Evolutionary conservation across 2,797 vertebrate species (phyloP).

Genomic region (Megalops cyprinoides): DNA sequence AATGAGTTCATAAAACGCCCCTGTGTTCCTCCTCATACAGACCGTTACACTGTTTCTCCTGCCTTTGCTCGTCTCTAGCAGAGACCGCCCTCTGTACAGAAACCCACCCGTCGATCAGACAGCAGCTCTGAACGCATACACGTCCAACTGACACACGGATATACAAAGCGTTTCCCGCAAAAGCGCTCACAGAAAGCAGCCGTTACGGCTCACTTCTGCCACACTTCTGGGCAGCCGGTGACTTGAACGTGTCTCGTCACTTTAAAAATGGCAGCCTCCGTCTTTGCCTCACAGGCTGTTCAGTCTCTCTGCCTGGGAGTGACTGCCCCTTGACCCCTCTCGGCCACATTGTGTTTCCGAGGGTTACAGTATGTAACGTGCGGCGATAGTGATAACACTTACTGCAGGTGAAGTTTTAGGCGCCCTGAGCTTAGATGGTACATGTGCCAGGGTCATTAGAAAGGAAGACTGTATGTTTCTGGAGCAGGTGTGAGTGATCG

Average conservation of each 20-base stretch:
- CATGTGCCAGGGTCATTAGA: not conserved
- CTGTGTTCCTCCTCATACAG: not conserved
- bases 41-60: constrained; percentile 19
- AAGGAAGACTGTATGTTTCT: not conserved
- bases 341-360: not conserved
- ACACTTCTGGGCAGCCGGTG: not conserved
- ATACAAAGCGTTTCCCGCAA: no score
- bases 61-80: not conserved
- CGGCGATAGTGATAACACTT: not conserved
- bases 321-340: not conserved
- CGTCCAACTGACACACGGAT: not conserved
- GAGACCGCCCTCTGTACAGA: not conserved
- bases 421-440: not conserved
- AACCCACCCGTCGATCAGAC: not conserved
- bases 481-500: not conserved
- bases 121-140: not conserved
- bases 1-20: constrained; percentile 2
- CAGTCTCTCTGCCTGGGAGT: not conserved
- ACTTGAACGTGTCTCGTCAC: not conserved
- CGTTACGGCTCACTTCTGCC: not conserved
- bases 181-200: not conserved
- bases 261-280: not conserved
- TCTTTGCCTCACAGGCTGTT: no score
- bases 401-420: not conserved
- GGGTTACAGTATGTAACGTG: not conserved